phyloP scores from a whole-genome alignment of 2,888 invertebrate species.

The Steinernema carpocapsae region DNA sequence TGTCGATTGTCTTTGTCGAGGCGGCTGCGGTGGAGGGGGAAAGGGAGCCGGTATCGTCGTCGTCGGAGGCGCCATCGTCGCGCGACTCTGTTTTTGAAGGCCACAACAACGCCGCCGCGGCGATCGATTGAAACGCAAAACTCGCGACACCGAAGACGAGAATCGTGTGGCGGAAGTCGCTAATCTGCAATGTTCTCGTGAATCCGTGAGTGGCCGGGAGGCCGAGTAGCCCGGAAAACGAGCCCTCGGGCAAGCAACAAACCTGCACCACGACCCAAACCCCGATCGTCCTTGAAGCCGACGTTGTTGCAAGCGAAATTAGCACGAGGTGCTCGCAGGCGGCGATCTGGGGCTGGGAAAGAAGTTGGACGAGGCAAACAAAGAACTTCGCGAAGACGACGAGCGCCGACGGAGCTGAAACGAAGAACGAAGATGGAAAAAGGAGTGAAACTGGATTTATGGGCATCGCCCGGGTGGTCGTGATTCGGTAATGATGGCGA shows the following conservation, averaged over 20 bases:
- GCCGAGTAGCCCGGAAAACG: not conserved
- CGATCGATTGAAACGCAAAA: constrained; percentile 33
- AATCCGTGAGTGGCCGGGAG: not conserved
- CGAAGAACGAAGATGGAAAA: not conserved
- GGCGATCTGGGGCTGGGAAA: constrained; percentile 19
- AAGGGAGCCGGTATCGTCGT: constrained; percentile 31
- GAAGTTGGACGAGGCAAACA: constrained; percentile 24
- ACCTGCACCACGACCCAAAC: constrained; percentile 14
- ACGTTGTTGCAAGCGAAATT: not conserved
- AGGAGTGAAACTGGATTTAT: constrained; percentile 29
- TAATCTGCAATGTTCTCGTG: constrained; percentile 8
- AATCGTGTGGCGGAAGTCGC: constrained; percentile 6
- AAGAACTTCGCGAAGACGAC: constrained; percentile 26
- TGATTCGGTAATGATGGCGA: constrained; percentile 27
- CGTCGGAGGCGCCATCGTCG: constrained; percentile 25
- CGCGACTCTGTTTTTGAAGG: constrained; percentile 35
- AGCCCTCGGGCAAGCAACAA: not conserved
- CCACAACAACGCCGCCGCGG: constrained; percentile 19
- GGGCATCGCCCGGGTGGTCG: constrained; percentile 28
- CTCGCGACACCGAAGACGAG: constrained; percentile 24
- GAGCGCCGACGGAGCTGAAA: constrained; percentile 23
- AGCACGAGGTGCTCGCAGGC: constrained; percentile 8
- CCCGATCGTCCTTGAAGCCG: constrained; percentile 30
- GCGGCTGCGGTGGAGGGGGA: constrained; percentile 3
- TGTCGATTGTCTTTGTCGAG: constrained; percentile 30